Base-by-base conservation (phyloP, 2,113 vertebrate genomes). In the Erinaceus europaeus region DNA sequence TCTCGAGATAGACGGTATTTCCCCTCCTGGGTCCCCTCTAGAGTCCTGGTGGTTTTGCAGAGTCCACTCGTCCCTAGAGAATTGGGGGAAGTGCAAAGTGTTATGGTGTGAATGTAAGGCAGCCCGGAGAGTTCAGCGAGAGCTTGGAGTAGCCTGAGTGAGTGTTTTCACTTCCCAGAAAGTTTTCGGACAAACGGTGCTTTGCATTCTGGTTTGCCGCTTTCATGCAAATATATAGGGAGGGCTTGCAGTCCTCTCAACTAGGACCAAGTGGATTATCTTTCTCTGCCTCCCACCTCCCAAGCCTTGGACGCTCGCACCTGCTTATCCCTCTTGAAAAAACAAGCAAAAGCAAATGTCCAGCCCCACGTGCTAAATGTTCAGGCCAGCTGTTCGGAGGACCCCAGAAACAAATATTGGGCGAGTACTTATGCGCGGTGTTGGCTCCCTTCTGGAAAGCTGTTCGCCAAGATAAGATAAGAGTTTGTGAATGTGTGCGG, bases 301-400 rank as follows among this genome's bases (percentile, higher is more conserved):
- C 69, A 42, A 67, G 74, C 29, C 18, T 27, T 0, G 61, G 65
- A 61, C 55, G 55, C 52, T 69, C 14, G 75, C 95, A 95, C 95
- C 91, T 95, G 95, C 91, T 94, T 87, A 82, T 86, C n/a, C 44
- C 21, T 71, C 5, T 62, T 69, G 76, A 46, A 36, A 21, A n/a
- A 9, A 62, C 25, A 83, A 42, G n/a, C 7, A 14, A 79, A 80
- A 68, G 57, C 42, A 12, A 69, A 72, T 5, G 90, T 81, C 57
- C 91, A 61, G 81, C 50, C 75, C 59, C n/a, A 15, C 36, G 62
- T 48, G 55, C 79, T 83, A 29, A 73, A 69, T 5, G 40, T 61
- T 57, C 40, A 1, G 38, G 40, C 67, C 88, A 59, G 53, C 57
- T 68, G 59, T 73, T 59, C 32, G 0, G 8, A 44, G 42, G 59